Evolutionary conservation across 2,888 invertebrate species (phyloP), one percentile per base, ranked within the genome.

Genomic region (Diarsia rubi): DNA sequence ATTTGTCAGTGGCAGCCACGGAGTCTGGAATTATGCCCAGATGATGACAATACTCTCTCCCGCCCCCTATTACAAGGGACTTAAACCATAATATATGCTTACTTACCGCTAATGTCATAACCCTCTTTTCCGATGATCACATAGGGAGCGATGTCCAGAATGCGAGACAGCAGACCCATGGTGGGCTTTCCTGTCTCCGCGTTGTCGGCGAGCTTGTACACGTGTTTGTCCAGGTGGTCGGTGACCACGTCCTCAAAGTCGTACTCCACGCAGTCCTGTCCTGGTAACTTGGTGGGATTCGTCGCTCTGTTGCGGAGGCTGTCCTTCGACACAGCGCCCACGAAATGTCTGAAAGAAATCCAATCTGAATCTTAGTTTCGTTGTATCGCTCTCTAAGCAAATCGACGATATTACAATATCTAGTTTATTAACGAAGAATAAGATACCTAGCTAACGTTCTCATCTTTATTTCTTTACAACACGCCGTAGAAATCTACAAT

Each of bases 101-200:
- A n/a, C 82, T 81, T 71, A 80, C 77, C 67, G 16, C 59, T 64
- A 14, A 60, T 62, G n/a, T 85, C 79, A 21, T 75, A 24, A 44
- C 77, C 75, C 77, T 85, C 69, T 31, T 74, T 84, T n/a, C 86
- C 91, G 65, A 98, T 97, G 4, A 98, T 93, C 16, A 98, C 98
- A 91, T 97, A 98, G 57, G 97, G 94, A 88, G 98, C 98, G 66
- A 97, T 97, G 90, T 98, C 98, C 76, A 99, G 93, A 86, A 98
- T 97, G 66, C 98, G 96, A 0, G 98, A 98, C 63, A 98, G 92
- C 81, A 97, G 97, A 21, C 98, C 98, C 14, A 98, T 94, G 27
- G 96, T 97, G 3, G 97, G 97, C 62, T 86, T 82, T 47, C 82
- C 88, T 45, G 73, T 83, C 42, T 81, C 80, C 12, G 86, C 84